Evolutionary conservation across 2,113 vertebrate species (phyloP).

Genomic region (Myotis yumanensis): DNA sequence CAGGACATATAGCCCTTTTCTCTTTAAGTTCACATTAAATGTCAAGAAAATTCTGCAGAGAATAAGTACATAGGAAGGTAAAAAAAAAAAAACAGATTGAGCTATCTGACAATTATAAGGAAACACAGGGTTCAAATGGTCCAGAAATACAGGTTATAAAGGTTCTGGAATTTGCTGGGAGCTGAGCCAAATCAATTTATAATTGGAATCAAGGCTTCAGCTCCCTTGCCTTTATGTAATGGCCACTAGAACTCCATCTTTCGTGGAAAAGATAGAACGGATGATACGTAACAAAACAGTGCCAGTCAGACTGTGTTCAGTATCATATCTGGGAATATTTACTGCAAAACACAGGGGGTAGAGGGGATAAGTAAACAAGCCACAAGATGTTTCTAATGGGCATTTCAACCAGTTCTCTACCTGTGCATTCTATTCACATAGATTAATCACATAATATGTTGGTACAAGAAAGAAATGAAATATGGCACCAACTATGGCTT

Average conservation of each 20-base stretch:
- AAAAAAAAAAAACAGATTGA: not conserved
- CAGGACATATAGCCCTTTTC: not conserved
- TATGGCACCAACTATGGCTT: not conserved
- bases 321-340: not conserved
- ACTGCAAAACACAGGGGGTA: not conserved
- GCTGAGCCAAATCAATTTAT: not conserved
- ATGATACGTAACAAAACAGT: not conserved
- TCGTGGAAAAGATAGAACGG: not conserved
- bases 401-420: not conserved
- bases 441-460: not conserved
- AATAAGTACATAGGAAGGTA: not conserved
- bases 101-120: not conserved
- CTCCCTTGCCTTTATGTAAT: not conserved
- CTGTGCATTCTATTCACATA: not conserved
- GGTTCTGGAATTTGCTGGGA: not conserved
- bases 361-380: not conserved
- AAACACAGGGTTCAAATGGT: not conserved
- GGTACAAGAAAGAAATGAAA: not conserved
- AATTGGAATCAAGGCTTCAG: not conserved
- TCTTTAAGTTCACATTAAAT: not conserved
- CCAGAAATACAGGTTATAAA: not conserved
- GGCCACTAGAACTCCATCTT: not conserved
- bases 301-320: not conserved
- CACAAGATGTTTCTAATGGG: not conserved
- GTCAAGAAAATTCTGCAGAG: not conserved